These are phyloP conservation scores for Peromyscus polionotus DNA, from an alignment of 2,113 vertebrate species.

Conservation along the genomic window DNA sequence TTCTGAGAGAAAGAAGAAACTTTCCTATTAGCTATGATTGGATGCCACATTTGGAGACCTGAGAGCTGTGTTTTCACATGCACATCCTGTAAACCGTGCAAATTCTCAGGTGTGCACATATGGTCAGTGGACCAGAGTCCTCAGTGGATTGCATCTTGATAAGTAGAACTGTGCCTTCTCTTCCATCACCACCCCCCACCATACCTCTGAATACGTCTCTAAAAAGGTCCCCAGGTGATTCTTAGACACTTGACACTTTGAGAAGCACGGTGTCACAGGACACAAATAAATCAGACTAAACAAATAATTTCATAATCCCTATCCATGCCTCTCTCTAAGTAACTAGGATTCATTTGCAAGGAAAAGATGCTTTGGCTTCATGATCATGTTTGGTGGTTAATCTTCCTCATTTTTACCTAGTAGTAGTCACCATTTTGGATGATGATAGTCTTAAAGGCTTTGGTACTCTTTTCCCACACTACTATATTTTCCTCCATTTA, in stretches of 20 bases:
- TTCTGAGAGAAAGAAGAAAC: background rate
- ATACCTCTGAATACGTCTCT: background rate
- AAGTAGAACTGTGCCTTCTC: background rate
- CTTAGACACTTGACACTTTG: background rate
- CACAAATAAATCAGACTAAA: background rate
- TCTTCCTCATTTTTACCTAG: background rate
- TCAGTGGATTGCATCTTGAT: background rate
- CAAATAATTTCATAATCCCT: background rate
- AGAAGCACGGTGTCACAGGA: background rate
- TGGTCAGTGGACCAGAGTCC: background rate
- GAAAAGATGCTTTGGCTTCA: slow-evolving; percentile 7
- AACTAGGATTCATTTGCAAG: background rate
- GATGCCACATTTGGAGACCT: too few relatives aligned
- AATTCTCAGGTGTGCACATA: background rate
- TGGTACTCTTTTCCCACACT: background rate
- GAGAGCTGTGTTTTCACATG: background rate
- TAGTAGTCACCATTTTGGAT: background rate
- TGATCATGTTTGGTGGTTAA: background rate
- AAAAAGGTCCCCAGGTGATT: background rate
- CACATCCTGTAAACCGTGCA: background rate
- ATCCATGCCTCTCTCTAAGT: background rate
- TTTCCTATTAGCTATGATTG: background rate
- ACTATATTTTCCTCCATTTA: background rate
- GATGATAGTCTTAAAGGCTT: background rate
- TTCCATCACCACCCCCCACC: too few relatives aligned